Evolutionary conservation across 2,888 invertebrate species (phyloP).

Genomic region (Ectropis crepuscularia): DNA sequence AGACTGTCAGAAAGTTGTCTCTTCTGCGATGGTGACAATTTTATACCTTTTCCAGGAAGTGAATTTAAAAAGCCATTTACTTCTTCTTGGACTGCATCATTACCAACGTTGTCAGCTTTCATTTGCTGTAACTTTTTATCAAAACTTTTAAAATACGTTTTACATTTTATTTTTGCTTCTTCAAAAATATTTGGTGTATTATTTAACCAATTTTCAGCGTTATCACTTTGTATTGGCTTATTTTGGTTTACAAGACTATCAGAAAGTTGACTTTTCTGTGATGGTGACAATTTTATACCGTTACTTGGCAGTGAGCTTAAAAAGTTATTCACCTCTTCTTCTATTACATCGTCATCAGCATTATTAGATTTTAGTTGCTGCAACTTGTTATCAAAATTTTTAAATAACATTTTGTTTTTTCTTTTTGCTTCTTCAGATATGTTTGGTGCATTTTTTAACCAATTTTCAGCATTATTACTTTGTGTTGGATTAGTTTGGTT

Average conservation of each 20-base stretch:
- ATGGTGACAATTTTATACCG: background rate
- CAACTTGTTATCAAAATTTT: too few species aligned
- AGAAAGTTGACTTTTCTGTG: background rate
- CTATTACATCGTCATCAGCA: constrained; percentile 1
- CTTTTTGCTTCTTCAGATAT: too few species aligned
- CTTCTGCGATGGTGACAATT: too few species aligned
- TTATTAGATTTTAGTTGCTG: background rate
- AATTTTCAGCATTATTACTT: too few species aligned
- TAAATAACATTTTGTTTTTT: too few species aligned
- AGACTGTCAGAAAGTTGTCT: too few species aligned
- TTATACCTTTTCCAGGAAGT: too few species aligned
- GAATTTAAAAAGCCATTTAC: too few species aligned
- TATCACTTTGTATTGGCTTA: background rate
- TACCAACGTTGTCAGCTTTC: background rate
- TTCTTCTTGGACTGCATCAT: background rate
- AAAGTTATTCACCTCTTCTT: constrained; percentile 1
- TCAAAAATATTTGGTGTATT: background rate
- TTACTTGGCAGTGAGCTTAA: background rate
- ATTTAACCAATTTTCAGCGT: background rate
- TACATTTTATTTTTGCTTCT: background rate
- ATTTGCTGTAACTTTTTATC: background rate
- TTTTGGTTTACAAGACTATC: background rate
- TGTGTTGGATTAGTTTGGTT: too few species aligned
- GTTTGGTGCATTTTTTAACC: too few species aligned
- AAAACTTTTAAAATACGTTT: background rate